phyloP scores from a whole-genome alignment of 2,113 vertebrate genomes.

The Ciconia stormi region DNA sequence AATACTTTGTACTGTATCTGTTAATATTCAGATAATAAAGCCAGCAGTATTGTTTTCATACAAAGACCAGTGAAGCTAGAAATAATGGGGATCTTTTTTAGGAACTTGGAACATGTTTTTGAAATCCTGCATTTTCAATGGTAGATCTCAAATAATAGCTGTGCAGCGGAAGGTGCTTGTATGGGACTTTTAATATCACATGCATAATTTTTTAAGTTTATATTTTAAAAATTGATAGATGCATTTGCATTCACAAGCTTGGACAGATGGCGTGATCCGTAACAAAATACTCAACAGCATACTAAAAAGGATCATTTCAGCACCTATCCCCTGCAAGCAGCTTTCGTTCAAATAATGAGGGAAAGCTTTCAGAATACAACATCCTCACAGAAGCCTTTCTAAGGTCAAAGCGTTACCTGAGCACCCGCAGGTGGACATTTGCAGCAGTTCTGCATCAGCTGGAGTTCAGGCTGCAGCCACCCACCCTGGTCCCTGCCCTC shows the following conservation, averaged over 20 bases:
- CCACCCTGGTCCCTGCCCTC: rapidly evolving
- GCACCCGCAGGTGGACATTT: rapidly evolving
- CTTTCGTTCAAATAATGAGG: background rate
- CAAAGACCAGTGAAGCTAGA: conserved; percentile 6
- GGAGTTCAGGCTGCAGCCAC: background rate
- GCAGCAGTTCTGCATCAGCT: rapidly evolving
- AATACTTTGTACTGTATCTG: conserved; percentile 53
- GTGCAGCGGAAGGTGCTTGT: background rate
- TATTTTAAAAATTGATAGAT: conserved; percentile 43
- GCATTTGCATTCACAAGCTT: conserved; percentile 14
- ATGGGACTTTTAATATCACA: background rate
- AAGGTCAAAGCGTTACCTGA: background rate
- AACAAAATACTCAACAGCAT: conserved; percentile 43
- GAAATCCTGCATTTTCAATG: conserved; percentile 16
- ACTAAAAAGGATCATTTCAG: conserved; percentile 46
- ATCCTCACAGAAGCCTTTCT: background rate
- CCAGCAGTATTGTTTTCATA: conserved; percentile 43
- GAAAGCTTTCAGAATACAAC: background rate
- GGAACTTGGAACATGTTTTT: background rate
- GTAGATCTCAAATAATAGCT: background rate
- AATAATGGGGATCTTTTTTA: conserved; percentile 16
- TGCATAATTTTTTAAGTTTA: background rate
- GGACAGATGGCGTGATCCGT: conserved; percentile 12
- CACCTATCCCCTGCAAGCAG: background rate
- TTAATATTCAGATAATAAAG: conserved; percentile 61